Evolutionary conservation across 2,888 invertebrate genomes (phyloP), one percentile per base, ranked within the genome.

Genomic region (Eupithecia vulgata): DNA sequence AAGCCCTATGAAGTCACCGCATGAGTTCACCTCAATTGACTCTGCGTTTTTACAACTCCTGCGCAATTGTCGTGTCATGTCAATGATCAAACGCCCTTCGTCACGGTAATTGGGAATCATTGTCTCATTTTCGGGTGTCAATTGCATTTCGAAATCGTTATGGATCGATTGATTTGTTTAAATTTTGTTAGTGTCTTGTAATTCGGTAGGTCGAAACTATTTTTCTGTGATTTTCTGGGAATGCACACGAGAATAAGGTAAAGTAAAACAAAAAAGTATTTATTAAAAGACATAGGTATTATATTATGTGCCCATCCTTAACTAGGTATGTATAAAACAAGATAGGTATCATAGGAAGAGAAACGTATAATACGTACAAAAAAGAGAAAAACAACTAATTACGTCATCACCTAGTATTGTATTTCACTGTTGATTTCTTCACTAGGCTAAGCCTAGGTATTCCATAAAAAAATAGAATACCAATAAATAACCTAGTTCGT

Each of bases 21-120:
- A 79, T 81, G 80, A 80, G 81, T 81, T 86, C 75, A 78, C 72
- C 81, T 82, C 82, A 87, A 87, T 84, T 85, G 86, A 86, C 85
- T 82, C 80, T 80, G 21, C n/a, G 66, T 72, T 75, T 75, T 75
- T 65, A 85, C 85, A 86, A 86, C 89, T 84, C 73, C 73, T 80
- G 82, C 78, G 80, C 77, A 77, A 77, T 81, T 76, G 76, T 71
- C 80, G 77, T 74, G 70, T 64, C 67, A 57, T 74, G 70, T 64
- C 67, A 57, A 75, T 70, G 40, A 75, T 61, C 68, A 68, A 34
- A 67, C 45, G 72, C 68, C 70, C 70, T 75, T 64, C 67, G 65
- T 48, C 12, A 64, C 37, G 42, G 48, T 72, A 72, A 75, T 72
- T 71, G 72, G 61, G 65, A 64, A 68, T 70, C 65, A 75, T 75